Evolutionary conservation across 2,113 vertebrate genomes (phyloP).

Genomic region (Psophia crepitans): DNA sequence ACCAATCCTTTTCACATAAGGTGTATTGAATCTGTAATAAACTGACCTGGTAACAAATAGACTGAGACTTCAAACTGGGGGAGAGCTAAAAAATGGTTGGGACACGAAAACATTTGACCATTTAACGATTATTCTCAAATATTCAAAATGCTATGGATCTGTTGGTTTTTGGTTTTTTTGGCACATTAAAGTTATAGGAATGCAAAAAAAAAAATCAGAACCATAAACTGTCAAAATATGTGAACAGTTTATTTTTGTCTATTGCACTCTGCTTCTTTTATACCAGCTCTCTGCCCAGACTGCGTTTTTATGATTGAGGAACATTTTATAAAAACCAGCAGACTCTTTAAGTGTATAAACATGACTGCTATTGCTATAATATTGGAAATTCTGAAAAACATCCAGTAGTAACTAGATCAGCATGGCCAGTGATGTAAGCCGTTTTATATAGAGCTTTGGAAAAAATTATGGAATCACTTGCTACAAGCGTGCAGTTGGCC

Average conservation of each 20-base stretch:
- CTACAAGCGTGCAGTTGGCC: not conserved
- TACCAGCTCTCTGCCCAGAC: not conserved
- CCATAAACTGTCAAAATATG: not conserved
- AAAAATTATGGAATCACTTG: not conserved
- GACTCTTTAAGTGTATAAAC: conserved; percentile 20
- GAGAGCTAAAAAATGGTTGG: not conserved
- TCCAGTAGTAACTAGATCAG: conserved; percentile 33
- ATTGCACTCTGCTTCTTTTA: not conserved
- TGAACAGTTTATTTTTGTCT: conserved; percentile 36
- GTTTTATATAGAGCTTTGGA: conserved; percentile 19
- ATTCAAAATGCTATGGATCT: not conserved
- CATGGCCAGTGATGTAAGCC: not conserved
- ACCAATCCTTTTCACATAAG: not conserved
- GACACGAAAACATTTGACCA: not conserved
- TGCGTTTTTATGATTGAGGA: conserved; percentile 37
- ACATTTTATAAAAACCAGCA: conserved; percentile 25
- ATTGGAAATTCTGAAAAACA: conserved; percentile 33
- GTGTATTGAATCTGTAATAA: not conserved
- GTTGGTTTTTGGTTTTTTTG: not conserved
- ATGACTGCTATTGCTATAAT: not conserved
- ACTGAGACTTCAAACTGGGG: not conserved
- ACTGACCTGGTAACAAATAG: not conserved
- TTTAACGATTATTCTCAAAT: not conserved
- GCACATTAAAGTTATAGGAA: not conserved
- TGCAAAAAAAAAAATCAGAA: not conserved